Evolutionary conservation across 2,888 invertebrate species (phyloP), one percentile per base, ranked within the genome.

Genomic region (Calephelis perditalis): DNA sequence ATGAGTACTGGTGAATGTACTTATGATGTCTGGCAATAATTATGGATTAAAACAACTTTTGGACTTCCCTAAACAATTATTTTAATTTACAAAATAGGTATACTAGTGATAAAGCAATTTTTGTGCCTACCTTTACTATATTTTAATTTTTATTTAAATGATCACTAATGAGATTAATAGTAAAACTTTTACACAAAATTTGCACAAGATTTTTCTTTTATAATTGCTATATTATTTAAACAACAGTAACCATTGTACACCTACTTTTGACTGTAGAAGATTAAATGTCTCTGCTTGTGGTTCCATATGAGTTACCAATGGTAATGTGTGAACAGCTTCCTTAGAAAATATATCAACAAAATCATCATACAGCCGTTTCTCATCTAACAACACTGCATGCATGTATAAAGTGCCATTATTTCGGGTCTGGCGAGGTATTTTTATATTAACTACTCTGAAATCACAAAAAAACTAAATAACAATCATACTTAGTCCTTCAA

Each of bases 321-420:
- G 91, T 56, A 94, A 90, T 59, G 93, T 92, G 37, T 94, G 93
- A 35, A 94, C 91, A 35, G 94, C 91, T 45, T 93, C 93, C 9
- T 91, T 91, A 15, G 91, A 90, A 65, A 92, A 86, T 40, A 94
- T 85, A 40, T 93, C 92, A 58, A 91, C 84, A 79, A 94, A 93
- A 26, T 82, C 80, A 69, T 86, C 83, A 61, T 92, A 91, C 0
- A 91, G 73, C 3, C 89, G 86, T 45, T 76, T 85, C 35, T 86
- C 82, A 43, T 92, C 92, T 63, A 92, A 82, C 58, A 94, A 92
- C 15, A 94, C 92, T 2, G 95, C 92, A 80, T 97, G 96, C 75
- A 97, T 92, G 75, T 91, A 95, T 56, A 98, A 78, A 7, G 96
- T 95, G 0, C 98, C 98, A 91, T 98, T 98, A 62, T 94, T 93